phyloP scores from a whole-genome alignment of 1,140 invertebrate genomes.

The Agrypnia vestita region DNA sequence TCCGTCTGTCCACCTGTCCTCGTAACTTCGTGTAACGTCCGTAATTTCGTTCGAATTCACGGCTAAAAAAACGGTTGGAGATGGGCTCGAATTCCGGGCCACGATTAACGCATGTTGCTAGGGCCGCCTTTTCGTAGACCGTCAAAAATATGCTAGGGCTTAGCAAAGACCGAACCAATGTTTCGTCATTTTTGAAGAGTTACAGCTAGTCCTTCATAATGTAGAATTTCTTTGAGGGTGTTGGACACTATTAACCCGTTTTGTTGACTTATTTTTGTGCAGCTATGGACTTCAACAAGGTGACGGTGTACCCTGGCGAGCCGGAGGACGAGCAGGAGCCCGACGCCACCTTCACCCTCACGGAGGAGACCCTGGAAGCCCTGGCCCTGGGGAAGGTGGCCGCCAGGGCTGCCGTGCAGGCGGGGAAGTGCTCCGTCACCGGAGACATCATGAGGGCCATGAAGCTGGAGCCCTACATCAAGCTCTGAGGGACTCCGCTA shows the following conservation, averaged over 20 bases:
- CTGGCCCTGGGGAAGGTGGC: slow-evolving; percentile 67
- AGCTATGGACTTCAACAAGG: slow-evolving; percentile 70
- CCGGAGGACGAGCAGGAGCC: slow-evolving; percentile 66
- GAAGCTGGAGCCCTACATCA: slow-evolving; percentile 72
- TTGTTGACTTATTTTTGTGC: slow-evolving; percentile 57
- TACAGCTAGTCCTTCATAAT: too few species aligned
- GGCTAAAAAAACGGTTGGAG: too few species aligned
- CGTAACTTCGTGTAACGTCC: too few species aligned
- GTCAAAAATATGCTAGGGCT: too few species aligned
- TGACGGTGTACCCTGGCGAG: slow-evolving; percentile 68
- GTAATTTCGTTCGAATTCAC: too few species aligned
- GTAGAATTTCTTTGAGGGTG: not conserved
- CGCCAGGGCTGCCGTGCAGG: slow-evolving; percentile 67
- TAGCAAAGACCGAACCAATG: too few species aligned
- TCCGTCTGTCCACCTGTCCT: too few species aligned
- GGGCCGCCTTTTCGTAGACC: too few species aligned
- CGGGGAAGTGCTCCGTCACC: slow-evolving; percentile 70
- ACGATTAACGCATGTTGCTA: too few species aligned
- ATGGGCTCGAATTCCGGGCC: too few species aligned
- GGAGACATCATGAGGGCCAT: slow-evolving; percentile 72
- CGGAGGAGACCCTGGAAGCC: slow-evolving; percentile 68
- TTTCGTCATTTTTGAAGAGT: too few species aligned
- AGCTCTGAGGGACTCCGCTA: slow-evolving; percentile 62
- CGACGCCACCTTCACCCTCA: slow-evolving; percentile 69
- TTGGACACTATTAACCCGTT: not conserved